Evolutionary conservation across 2,888 invertebrate genomes (phyloP).

Genomic region (Nomada flava): DNA sequence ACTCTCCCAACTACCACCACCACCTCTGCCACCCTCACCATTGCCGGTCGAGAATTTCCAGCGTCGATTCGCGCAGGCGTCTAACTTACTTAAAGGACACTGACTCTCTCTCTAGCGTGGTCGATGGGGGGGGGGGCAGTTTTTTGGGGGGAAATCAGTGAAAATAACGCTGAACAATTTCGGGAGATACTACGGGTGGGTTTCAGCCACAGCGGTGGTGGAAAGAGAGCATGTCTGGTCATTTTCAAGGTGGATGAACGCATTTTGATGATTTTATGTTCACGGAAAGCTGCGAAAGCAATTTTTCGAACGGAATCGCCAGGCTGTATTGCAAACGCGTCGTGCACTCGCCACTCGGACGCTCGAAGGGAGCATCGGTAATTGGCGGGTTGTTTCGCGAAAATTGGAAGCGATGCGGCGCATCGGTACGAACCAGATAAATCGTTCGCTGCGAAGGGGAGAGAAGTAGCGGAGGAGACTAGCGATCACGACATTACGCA

Average conservation of each 20-base stretch:
- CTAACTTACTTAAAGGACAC: constrained; percentile 81
- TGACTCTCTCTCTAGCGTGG: constrained; percentile 73
- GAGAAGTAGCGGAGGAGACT: not conserved
- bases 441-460: constrained; percentile 32
- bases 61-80: constrained; percentile 76
- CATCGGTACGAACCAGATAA: constrained; percentile 19
- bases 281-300: not conserved
- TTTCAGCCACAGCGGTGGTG: constrained; percentile 25
- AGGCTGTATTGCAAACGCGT: not conserved
- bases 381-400: constrained; percentile 34
- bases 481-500: constrained; percentile 42
- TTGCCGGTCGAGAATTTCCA: constrained; percentile 66
- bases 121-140: constrained; percentile 36
- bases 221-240: constrained; percentile 46
- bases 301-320: constrained; percentile 31
- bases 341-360: not conserved
- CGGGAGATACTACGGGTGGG: constrained; percentile 48
- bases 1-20: constrained; percentile 38
- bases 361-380: constrained; percentile 26
- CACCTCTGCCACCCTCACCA: constrained; percentile 57
- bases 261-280: constrained; percentile 58
- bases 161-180: constrained; percentile 69
- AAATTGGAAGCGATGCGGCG: constrained; percentile 15
- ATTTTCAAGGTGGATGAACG: constrained; percentile 60
- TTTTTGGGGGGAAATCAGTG: constrained; percentile 65